Evolutionary conservation across 1,140 invertebrate species (phyloP), one percentile per base, ranked within the genome.

Genomic region (Zaprionus davidi): DNA sequence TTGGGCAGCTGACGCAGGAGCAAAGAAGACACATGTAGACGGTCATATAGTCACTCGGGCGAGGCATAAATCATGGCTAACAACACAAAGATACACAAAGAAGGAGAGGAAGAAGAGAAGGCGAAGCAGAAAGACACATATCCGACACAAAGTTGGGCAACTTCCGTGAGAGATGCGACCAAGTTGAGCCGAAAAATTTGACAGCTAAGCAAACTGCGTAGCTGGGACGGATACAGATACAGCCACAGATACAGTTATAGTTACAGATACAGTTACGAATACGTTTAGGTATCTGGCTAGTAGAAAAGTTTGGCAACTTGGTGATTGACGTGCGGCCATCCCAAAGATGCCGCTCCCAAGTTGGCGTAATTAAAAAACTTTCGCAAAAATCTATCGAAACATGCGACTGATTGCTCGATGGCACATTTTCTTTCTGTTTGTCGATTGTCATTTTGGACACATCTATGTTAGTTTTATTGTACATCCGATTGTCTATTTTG

Each of bases 291-390:
- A 44, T 22, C 41, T 5, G n/a, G 64, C 36, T 31, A 41, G 15
- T 56, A 26, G 22, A 49, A 80, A 86, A 83, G 56, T 88, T 86
- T 79, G 9, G 2, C 44, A 56, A 74, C 36, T 70, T 63, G 59
- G 58, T 76, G 85, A 88, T 90, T 88, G 84, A 88, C 85, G 74
- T 71, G 78, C 55, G 68, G 49, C 57, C 58, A 26, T 58, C 49
- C 51, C 46, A 15, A 78, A 68, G 80, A 65, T 65, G 46, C 28
- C 34, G 26, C 57, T 65, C 20, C 41, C 41, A 46, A 31, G 31
- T 20, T 28, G 46, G 49, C 66, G 71, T 90, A 88, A 90, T 90
- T 88, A 88, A 75, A 88, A 88, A 88, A 90, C 68, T 88, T 88
- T 90, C 15, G 36, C 65, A 46, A 56, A 62, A 57, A 57, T 57